phyloP scores from a whole-genome alignment of 2,888 invertebrate species.

The Eupithecia insigniata region DNA sequence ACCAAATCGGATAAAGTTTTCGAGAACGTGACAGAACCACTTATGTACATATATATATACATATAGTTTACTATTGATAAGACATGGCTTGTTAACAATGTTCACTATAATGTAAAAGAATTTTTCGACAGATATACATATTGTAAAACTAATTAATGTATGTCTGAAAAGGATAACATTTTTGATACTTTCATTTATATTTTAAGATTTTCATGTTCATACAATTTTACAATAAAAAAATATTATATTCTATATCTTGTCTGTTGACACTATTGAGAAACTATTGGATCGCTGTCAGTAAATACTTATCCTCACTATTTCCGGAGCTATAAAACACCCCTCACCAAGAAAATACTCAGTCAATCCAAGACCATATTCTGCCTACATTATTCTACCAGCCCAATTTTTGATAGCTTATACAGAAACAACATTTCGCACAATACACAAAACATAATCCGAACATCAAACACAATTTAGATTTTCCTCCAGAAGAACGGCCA shows the following conservation, averaged over 20 bases:
- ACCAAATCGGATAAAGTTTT: background rate
- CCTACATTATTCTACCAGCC: background rate
- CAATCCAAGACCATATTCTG: conserved; percentile 2
- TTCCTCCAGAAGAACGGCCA: conserved; percentile 3
- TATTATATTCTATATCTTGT: too few species aligned
- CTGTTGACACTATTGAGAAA: background rate
- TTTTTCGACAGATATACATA: too few species aligned
- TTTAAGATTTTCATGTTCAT: too few species aligned
- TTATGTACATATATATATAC: too few species aligned
- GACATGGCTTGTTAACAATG: too few species aligned
- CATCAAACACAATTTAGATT: conserved; percentile 16
- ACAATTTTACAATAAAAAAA: too few species aligned
- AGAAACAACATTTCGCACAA: conserved; percentile 8
- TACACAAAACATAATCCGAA: conserved; percentile 14
- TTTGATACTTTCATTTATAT: too few species aligned
- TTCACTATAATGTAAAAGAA: too few species aligned
- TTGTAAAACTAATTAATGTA: too few species aligned
- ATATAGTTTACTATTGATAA: too few species aligned
- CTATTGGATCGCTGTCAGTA: background rate
- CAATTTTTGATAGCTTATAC: background rate
- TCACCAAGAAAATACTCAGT: background rate
- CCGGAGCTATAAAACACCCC: background rate
- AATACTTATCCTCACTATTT: background rate
- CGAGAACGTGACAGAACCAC: too few species aligned
- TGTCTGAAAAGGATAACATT: too few species aligned